These are phyloP conservation scores for Chymomyza procnemis DNA, from an alignment of 2,888 invertebrate genomes.

Conservation along the genomic window DNA sequence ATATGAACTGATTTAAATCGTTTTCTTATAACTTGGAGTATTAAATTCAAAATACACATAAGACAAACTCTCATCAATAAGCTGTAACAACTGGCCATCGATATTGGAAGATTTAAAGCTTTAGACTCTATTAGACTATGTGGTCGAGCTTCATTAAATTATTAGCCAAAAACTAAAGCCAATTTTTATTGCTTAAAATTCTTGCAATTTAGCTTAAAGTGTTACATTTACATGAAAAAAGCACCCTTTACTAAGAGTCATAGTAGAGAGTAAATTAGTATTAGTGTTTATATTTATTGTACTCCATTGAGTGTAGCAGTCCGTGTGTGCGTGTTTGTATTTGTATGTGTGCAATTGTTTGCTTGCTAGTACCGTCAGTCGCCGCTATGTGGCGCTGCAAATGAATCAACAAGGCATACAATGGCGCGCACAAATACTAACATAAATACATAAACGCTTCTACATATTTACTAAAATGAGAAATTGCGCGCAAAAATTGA, in stretches of 20 bases:
- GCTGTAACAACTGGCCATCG: no score
- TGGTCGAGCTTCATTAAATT: no score
- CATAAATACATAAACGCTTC: background rate
- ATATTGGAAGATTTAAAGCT: no score
- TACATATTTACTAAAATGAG: background rate
- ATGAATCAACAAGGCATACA: conserved; percentile 37
- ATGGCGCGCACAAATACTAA: conserved; percentile 7
- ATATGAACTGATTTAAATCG: no score
- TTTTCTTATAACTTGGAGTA: no score
- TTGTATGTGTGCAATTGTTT: conserved; percentile 1
- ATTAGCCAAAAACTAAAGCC: no score
- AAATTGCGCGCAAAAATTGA: conserved; percentile 46
- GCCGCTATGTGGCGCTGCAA: conserved; percentile 52
- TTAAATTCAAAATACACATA: no score
- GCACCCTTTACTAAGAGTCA: background rate
- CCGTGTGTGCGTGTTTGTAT: conserved; percentile 3
- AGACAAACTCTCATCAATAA: no score
- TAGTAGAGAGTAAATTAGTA: background rate
- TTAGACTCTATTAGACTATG: no score
- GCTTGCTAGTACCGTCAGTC: conserved; percentile 43
- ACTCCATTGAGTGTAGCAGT: background rate
- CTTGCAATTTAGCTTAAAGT: no score
- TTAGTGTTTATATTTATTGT: background rate
- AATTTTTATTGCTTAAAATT: no score
- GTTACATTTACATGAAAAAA: no score